Base-by-base conservation (phyloP, 2,888 invertebrate genomes). In the Catocala sponsa region DNA sequence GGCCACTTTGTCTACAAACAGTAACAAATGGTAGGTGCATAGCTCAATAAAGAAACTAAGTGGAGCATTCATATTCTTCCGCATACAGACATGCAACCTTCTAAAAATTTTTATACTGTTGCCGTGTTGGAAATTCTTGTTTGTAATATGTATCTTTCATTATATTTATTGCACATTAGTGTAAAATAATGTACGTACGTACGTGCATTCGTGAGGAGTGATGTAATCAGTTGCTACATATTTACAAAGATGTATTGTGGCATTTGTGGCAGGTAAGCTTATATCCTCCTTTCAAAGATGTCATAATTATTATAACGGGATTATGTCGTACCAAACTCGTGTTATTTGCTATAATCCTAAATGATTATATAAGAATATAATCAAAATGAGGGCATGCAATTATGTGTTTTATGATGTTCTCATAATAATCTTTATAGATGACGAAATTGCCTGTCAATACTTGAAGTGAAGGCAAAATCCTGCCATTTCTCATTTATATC, bases 51-150 rank as follows among this genome's bases (percentile, higher is more conserved):
- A 57, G 59, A 51, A 57, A 62, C 47, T 59, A 78, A 73, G 64
- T 78, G 47, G 76, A 73, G 43, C 71, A 67, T 43, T 59, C 55
- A n/a, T 47, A 51, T 57, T 73, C 74, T 77, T 77, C 77, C 77
- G 77, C 65, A 59, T 70, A 38, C 48, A 58, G 63, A 65, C 53
- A 64, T 66, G 76, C 67, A 78, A 68, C 76, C 63, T 68, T 74
- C 72, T 71, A 68, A 76, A n/a, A 63, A 71, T 70, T 68, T 70
- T 72, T 74, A 65, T 75, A 73, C 50, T 48, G 60, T 59, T 65
- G 51, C 68, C 62, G 64, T 66, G 74, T 66, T 58, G 59, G 63
- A 70, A 53, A 71, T 71, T 65, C 50, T 71, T 43, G 33, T 58
- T 55, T 43, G 59, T 63, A 59, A 65, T 65, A 62, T 5, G 48